Base-by-base conservation (phyloP, 35 echinoderm and acorn worm species). In the Amphiura filiformis region DNA sequence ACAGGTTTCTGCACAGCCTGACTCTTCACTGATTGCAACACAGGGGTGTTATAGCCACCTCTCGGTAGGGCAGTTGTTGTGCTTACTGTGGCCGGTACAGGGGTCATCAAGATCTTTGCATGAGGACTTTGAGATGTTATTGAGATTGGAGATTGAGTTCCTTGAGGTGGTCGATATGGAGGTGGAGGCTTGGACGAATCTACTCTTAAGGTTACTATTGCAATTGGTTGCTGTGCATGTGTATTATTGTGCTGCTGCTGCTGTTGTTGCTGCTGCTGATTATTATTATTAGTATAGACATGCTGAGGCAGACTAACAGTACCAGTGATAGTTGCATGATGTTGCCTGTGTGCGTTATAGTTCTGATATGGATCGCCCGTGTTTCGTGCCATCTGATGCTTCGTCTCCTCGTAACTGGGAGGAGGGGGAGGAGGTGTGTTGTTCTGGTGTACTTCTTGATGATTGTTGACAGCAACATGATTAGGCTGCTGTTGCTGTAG, bases 1-100 rank as follows among this genome's bases (percentile, higher is more conserved):
- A 99, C 86, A 76, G 96, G 96, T 82, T 99, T 99, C 26, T 86
- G 87, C 13, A 99, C 96, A 39, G 77, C 76, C 13, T 78, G 92
- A 70, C 96, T 99, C 30, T 80, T 78, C 0, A 94, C 93, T 17
- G 93, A 90, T 42, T 94, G 90, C 23, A 92, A 39, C 22, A 92
- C 80, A 35, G 89, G 85, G 36, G 87, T 89, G 9, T 87, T 83
- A 32, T 89, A 95, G 9, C 38, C 64, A 28, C 89, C 78, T 70
- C 84, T 88, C 23, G 82, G 44, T 35, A 95, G 70, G 31, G 96
- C 90, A 28, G 88, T 90, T 26, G 92, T 98, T 26, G 96, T 92
- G 33, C 89, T 98, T 7, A 91, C 93, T 4, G 93, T 88, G 36
- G 90, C 96, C 77, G 96, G 90, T n/a, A 93, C 89, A 39, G 95